Evolutionary conservation across 2,888 invertebrate species (phyloP), one percentile per base, ranked within the genome.

Genomic region (Litoditis marina): DNA sequence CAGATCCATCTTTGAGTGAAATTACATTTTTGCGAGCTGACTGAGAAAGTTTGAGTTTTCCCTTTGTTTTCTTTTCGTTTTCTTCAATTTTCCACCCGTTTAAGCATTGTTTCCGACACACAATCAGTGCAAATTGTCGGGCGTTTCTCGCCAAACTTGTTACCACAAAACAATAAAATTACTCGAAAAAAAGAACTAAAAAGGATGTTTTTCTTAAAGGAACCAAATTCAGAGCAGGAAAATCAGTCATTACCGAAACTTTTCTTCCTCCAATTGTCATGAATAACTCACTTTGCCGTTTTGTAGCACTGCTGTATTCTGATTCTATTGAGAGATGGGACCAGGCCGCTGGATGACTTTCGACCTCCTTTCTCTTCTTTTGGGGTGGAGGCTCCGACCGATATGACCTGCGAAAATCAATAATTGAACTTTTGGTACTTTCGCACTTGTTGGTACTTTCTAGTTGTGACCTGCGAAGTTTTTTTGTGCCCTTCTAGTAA

Each of bases 271-370:
- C n/a, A n/a, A n/a, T n/a, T n/a, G n/a, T n/a, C n/a, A n/a, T n/a
- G 16, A 13, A 11, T 34, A 16, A 25, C 75, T 57, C 54, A 81
- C 81, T 81, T 81, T 47, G 81, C 79, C 34, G 68, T 64, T 34
- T 77, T 74, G 64, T 66, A 81, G 56, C 79, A 73, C 44, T 79
- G 79, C 55, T 79, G 79, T 63, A 81, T 81, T 25, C 81, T 68
- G 4, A 81, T 64, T 50, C 81, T 67, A 46, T 78, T 77, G 25
- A 81, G 61, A 7, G 80, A 73, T 6, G 81, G 80, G 16, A 81
- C 71, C 28, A 77, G 60, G 25, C 78, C 77, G 32, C 68, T 74
- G 7, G 76, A 73, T 16, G 76, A 67, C 28, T 72, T 74, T 28
- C 73, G 39, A 25, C 61, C 63, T 8, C 57, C 52, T 16, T 19